These are phyloP conservation scores for Arizona elegans DNA, from an alignment of 2,113 vertebrate genomes.

Conservation along the genomic window DNA sequence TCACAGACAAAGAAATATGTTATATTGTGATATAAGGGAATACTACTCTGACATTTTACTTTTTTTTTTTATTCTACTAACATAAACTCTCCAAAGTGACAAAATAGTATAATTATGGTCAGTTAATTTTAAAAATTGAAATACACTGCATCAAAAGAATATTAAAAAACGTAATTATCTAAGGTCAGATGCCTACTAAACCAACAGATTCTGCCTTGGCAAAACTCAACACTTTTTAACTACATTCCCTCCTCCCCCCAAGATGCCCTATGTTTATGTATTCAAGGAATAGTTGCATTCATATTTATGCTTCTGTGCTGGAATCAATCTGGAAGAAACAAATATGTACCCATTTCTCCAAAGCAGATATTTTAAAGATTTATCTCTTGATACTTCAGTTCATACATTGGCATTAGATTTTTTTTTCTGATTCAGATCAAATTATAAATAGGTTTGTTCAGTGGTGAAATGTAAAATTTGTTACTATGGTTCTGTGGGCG, in stretches of 20 bases:
- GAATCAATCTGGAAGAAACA: constrained; percentile 56
- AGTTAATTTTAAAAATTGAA: background rate
- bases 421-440: constrained; percentile 37
- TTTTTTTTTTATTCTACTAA: background rate
- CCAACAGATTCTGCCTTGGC: background rate
- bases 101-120: background rate
- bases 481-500: too few species aligned
- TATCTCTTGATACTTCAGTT: constrained; percentile 58
- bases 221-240: background rate
- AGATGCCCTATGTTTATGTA: constrained; percentile 37
- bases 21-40: background rate
- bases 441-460: constrained; percentile 15
- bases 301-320: constrained; percentile 42
- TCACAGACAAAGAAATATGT: background rate
- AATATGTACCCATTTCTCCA: constrained; percentile 57
- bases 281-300: background rate
- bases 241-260: background rate
- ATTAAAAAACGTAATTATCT: background rate
- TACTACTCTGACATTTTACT: background rate
- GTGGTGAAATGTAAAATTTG: too few species aligned
- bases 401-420: constrained; percentile 53
- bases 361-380: constrained; percentile 51
- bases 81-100: background rate
- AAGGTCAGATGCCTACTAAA: background rate
- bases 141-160: background rate